phyloP scores from a whole-genome alignment of 2,888 invertebrate genomes.

The Eilema caniola region DNA sequence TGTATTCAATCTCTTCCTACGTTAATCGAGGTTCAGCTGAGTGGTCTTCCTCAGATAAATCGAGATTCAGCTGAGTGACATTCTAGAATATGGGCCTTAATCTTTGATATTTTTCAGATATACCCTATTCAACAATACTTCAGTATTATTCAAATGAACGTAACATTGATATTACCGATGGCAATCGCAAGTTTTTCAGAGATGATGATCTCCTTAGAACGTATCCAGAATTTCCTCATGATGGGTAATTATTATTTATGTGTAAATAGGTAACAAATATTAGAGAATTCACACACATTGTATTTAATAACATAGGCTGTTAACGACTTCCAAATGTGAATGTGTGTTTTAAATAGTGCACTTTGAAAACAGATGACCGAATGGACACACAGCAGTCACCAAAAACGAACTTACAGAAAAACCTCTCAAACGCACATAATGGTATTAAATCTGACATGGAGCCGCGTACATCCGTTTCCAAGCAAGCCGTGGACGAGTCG shows the following conservation, averaged over 20 bases:
- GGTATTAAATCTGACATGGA: slow-evolving; percentile 35
- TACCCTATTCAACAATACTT: slow-evolving; percentile 88
- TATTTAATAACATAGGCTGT: not conserved
- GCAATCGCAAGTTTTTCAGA: slow-evolving; percentile 87
- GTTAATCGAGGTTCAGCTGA: too few species aligned
- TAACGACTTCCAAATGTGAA: not conserved
- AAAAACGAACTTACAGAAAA: slow-evolving; percentile 45
- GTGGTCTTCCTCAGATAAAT: too few species aligned
- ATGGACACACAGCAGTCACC: slow-evolving; percentile 60
- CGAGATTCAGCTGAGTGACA: too few species aligned
- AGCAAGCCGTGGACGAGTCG: slow-evolving; percentile 22
- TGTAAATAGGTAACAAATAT: not conserved
- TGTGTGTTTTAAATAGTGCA: not conserved
- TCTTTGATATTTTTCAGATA: slow-evolving; percentile 74
- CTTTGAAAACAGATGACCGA: slow-evolving; percentile 67
- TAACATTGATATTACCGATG: slow-evolving; percentile 86
- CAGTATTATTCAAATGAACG: slow-evolving; percentile 84
- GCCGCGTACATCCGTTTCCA: slow-evolving; percentile 11
- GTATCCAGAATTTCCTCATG: slow-evolving; percentile 86
- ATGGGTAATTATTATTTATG: slow-evolving; percentile 69
- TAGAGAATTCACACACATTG: not conserved
- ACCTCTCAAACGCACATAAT: slow-evolving; percentile 59
- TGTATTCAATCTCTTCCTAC: too few species aligned
- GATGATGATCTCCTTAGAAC: slow-evolving; percentile 85
- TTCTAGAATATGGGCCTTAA: too few species aligned